phyloP scores from a whole-genome alignment of 2,888 invertebrate species.

The Drosophila longiperda region DNA sequence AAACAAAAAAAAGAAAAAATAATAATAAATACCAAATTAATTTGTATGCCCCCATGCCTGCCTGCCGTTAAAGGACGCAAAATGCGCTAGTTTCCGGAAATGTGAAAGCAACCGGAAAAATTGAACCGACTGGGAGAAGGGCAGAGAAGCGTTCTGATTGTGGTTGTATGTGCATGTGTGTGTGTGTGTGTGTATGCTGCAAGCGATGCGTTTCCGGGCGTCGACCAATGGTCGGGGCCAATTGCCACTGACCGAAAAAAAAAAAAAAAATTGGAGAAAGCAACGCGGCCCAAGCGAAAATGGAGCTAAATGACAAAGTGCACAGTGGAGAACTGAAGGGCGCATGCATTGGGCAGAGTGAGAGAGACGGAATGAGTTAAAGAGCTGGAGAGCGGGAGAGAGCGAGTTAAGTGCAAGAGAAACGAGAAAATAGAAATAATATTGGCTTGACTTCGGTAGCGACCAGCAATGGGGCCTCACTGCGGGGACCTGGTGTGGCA shows the following conservation, averaged over 20 bases:
- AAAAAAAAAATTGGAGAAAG: slow-evolving; percentile 58
- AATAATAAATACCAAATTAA: slow-evolving; percentile 63
- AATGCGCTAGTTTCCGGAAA: slow-evolving; percentile 78
- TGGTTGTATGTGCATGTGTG: slow-evolving; percentile 4
- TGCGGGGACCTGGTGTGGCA: slow-evolving; percentile 28
- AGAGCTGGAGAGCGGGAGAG: background rate
- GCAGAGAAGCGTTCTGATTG: background rate
- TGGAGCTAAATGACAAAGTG: slow-evolving; percentile 56
- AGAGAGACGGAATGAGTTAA: slow-evolving; percentile 1
- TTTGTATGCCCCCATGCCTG: slow-evolving; percentile 55
- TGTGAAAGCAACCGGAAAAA: slow-evolving; percentile 80
- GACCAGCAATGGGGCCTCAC: slow-evolving; percentile 15
- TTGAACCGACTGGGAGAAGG: slow-evolving; percentile 59
- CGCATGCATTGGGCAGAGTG: background rate
- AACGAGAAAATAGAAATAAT: slow-evolving; percentile 49
- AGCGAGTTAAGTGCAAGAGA: background rate
- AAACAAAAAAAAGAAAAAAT: slow-evolving; percentile 17
- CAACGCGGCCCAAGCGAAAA: slow-evolving; percentile 38
- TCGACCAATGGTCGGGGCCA: slow-evolving; percentile 53
- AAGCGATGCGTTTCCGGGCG: slow-evolving; percentile 59
- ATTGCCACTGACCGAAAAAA: slow-evolving; percentile 67
- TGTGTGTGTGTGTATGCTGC: slow-evolving; percentile 12
- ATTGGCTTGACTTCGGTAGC: slow-evolving; percentile 68
- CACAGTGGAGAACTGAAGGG: slow-evolving; percentile 29
- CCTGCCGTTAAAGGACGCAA: slow-evolving; percentile 50